phyloP scores from a whole-genome alignment of 2,113 vertebrate species.

The Cranoglanis bouderius region DNA sequence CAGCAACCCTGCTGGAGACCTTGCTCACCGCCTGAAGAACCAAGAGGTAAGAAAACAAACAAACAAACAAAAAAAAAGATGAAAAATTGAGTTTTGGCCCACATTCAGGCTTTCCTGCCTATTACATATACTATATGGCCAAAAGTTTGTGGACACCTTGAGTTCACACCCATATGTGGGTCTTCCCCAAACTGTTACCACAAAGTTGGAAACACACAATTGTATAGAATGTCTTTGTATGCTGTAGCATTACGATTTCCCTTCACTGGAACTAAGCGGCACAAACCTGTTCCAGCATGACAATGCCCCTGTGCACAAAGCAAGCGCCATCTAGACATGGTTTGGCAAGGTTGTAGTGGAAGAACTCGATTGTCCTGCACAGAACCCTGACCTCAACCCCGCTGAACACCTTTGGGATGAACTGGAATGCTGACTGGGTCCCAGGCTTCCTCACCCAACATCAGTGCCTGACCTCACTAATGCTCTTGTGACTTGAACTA shows the following conservation, averaged over 20 bases:
- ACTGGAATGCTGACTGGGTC: background rate
- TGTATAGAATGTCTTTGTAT: background rate
- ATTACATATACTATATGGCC: background rate
- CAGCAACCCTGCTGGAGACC: slow-evolving; percentile 75
- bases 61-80: background rate
- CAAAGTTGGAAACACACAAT: background rate
- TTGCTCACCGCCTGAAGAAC: slow-evolving; percentile 76
- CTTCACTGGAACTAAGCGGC: background rate
- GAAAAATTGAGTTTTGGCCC: background rate
- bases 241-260: background rate
- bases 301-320: background rate
- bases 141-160: background rate
- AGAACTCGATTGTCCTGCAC: background rate
- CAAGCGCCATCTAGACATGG: background rate
- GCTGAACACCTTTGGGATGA: background rate
- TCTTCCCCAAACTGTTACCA: background rate
- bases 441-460: background rate
- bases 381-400: background rate
- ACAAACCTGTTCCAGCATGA: background rate
- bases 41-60: slow-evolving; percentile 76
- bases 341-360: background rate
- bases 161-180: background rate
- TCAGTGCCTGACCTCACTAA: background rate
- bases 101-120: background rate
- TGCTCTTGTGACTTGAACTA: no score